Percentiles rank a stretch among this genome's conserved stretches.
Evolutionary conservation across 2,888 invertebrate species (phyloP).

Genomic region (Nomada goodeniana): DNA sequence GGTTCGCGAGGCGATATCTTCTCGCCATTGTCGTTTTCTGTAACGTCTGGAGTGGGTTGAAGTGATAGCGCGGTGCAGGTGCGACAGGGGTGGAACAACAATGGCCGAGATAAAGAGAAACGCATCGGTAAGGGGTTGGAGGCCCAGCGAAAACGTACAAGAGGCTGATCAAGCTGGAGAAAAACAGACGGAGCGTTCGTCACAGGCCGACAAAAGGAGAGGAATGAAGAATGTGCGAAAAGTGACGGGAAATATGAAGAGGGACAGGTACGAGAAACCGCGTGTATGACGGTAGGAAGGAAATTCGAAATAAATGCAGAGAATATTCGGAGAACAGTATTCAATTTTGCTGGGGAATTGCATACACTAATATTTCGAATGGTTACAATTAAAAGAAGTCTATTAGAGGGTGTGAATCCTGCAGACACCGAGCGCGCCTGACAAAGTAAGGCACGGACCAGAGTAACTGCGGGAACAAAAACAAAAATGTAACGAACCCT

Average conservation of each 20-base stretch:
- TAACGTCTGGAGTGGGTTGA: constrained; percentile 12
- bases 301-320: background rate
- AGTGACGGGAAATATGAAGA: background rate
- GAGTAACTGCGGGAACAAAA: background rate
- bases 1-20: constrained; percentile 37
- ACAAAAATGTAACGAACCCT: constrained; percentile 16
- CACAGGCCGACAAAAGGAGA: background rate
- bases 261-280: constrained; percentile 5
- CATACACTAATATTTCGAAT: too few relatives aligned
- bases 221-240: background rate
- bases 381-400: too few relatives aligned
- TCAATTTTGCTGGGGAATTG: too few relatives aligned
- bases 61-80: constrained; percentile 1
- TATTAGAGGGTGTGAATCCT: too few relatives aligned
- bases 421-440: background rate
- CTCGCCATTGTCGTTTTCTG: constrained; percentile 49
- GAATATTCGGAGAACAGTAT: background rate
- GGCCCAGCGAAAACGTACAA: constrained; percentile 24
- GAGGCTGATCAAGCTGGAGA: background rate
- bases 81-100: constrained; percentile 23
- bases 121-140: background rate
- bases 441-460: background rate
- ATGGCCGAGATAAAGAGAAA: constrained; percentile 21
- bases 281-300: background rate
- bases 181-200: background rate